A percentile compares a stretch with the other conserved stretches of the same genome.
Conservation (phyloP, 2,113 vertebrate species). For the Athene noctua region DNA sequence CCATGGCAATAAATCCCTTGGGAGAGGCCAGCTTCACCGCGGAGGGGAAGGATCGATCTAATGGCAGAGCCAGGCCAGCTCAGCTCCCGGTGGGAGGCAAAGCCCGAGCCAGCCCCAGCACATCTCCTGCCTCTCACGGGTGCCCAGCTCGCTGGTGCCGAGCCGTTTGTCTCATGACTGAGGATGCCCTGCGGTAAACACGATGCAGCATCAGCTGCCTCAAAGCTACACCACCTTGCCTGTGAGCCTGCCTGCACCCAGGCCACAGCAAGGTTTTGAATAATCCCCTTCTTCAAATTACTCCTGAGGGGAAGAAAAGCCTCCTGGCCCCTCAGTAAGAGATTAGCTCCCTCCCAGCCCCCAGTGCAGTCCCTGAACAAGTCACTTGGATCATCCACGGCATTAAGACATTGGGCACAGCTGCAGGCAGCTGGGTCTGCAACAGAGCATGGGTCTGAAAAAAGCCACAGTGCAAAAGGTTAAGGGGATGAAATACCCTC, state of each 20-base stretch:
- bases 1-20: accelerated
- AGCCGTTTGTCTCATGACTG: neutral
- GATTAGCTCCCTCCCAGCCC: neutral
- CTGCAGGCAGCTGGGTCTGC: neutral
- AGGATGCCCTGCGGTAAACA: neutral
- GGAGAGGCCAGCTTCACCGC: neutral
- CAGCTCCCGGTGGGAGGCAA: neutral
- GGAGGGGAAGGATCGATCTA: neutral
- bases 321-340: accelerated
- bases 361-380: neutral
- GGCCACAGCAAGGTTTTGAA: neutral
- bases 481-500: neutral
- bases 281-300: neutral
- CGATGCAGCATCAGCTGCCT: neutral
- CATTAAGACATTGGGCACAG: neutral
- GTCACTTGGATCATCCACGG: neutral
- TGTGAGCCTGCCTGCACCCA: no score
- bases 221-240: neutral
- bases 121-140: neutral
- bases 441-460: neutral
- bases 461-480: neutral
- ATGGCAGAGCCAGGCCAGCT: neutral
- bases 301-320: neutral
- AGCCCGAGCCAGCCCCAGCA: neutral
- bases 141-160: accelerated